These are phyloP conservation scores for Acrocephalus scirpaceus DNA, from an alignment of 2,797 vertebrate genomes.

Conservation along the genomic window DNA sequence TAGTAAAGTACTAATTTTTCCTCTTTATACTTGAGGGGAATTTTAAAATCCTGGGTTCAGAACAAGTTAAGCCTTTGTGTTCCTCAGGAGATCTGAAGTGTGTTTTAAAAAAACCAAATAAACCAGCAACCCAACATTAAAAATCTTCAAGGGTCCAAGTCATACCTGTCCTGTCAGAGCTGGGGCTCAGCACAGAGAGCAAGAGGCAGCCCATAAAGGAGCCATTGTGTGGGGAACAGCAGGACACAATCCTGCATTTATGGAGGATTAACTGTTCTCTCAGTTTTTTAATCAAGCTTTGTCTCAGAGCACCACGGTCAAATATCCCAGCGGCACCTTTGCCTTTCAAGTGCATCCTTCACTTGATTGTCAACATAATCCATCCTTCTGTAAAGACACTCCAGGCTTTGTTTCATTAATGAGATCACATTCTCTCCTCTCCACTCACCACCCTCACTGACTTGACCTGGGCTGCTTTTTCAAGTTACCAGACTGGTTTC, in stretches of 20 bases:
- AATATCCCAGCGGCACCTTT: conserved; percentile 45
- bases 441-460: not conserved
- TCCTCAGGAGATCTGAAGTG: not conserved
- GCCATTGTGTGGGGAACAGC: conserved; percentile 48
- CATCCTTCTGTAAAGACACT: conserved; percentile 30
- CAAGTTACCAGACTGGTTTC: not conserved
- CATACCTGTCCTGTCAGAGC: conserved; percentile 26
- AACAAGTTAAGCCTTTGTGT: conserved; percentile 40
- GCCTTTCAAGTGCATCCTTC: conserved; percentile 61
- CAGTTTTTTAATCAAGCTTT: conserved; percentile 59
- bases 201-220: conserved; percentile 40
- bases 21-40: not conserved
- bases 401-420: conserved; percentile 26
- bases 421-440: not conserved
- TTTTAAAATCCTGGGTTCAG: not conserved
- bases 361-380: conserved; percentile 21
- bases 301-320: conserved; percentile 7
- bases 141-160: conserved; percentile 24
- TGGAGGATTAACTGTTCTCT: conserved; percentile 22
- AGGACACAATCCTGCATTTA: conserved; percentile 53
- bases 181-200: not conserved
- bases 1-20: not conserved
- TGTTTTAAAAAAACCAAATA: not conserved
- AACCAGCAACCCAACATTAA: not conserved
- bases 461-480: not conserved